Base-by-base conservation (phyloP, 2,888 invertebrate species). In the Zygothrica quintamaculata region DNA sequence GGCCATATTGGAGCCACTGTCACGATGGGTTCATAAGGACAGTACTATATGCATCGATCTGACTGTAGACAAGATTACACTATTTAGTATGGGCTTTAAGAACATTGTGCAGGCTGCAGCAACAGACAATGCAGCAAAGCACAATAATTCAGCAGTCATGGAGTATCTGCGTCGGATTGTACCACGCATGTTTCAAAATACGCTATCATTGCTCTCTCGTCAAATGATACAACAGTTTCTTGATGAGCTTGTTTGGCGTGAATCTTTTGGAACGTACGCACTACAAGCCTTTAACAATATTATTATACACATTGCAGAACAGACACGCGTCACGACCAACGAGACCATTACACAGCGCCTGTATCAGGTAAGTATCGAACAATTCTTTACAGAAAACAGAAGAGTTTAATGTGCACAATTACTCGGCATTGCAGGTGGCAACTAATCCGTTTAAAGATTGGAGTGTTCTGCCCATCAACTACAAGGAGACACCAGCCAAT, bases 121-220 rank as follows among this genome's bases (percentile, higher is more conserved):
- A 62, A 89, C 87, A 2, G 91, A 87, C 82, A 90, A 68, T 87
- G 91, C 85, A 40, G 92, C 92, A 15, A 92, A 93, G 72, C 93
- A 94, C 69, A 94, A 93, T 47, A 95, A 96, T 80, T 93, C 93
- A 0, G 94, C 94, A 52, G 95, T 97, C 5, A 97, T 97, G 97
- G 96, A 97, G 85, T 97, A 97, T 88, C 90, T 97, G 68, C 92
- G 96, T 25, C 93, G 95, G 67, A 95, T 96, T 51, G 96, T 97
- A 1, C 97, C 97, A 0, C 93, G 96, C 82, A 97, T 97, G 96
- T 97, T 97, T 91, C 95, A 97, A 92, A 97, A 96, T 76, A 97
- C 97, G 0, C 90, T 97, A 5, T 96, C 96, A 7, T 89, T 96
- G 69, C 91, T 97, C 0, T 96, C 96, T 1, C 92, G 96, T 42